Base-by-base conservation (phyloP, 1,140 invertebrate species). In the Tachypleus tridentatus region DNA sequence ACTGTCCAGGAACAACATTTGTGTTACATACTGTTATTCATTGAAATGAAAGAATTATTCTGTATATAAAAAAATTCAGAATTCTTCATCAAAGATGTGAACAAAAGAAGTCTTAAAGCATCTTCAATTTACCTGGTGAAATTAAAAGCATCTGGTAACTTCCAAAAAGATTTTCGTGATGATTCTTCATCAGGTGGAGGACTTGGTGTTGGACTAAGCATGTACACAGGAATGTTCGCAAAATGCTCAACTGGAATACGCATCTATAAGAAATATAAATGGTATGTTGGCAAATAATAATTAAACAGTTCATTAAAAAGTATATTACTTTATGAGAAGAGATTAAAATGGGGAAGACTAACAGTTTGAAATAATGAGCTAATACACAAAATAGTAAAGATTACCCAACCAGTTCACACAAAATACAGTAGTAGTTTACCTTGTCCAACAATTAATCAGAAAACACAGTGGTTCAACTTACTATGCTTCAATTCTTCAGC, bases 161-260 rank as follows among this genome's bases (percentile, higher is more conserved):
- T 72, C 59, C 58, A 63, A 7, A 63, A 70, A 51, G 57, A 57
- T 50, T 64, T 65, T 61, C 63, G 65, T 60, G 69, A 74, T 63
- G 60, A 60, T 57, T 65, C 69, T 80, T 83, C 74, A 84, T 84
- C 75, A 78, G 83, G 80, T 74, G 70, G 81, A 54, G 80, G 81
- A 47, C 81, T 81, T 72, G 89, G 82, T 69, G 86, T 88, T 11
- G 93, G 93, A 71, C 89, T 93, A 53, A 97, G 80, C 70, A 93
- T 82, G 64, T 93, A 91, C 49, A 97, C 91, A 4, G 93, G 93
- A 64, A 96, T 90, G 74, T 90, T 90, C n/a, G 89, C 86, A 79
- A 96, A 97, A 73, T 96, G 91, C 74, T 95, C 92, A 63, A 90
- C 92, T 47, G 93, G 93, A 70, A 97, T 93, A 65, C 91, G 85